Evolutionary conservation across 2,797 vertebrate species (phyloP).

Genomic region (Phoebastria nigripes): DNA sequence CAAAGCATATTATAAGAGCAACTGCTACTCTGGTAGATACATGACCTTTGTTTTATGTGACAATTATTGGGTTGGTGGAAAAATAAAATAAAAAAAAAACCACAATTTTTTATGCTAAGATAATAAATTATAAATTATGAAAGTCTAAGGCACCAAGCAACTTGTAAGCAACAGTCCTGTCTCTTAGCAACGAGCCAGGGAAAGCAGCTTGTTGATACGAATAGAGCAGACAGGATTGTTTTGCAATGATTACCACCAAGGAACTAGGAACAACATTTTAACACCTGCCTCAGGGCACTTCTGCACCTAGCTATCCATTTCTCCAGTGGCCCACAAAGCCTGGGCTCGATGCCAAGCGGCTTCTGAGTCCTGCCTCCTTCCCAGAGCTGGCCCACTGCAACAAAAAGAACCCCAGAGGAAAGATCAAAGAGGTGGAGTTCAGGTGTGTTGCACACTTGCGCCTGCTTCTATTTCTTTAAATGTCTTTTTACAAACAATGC

Average conservation of each 20-base stretch:
- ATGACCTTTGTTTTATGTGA: conserved; percentile 69
- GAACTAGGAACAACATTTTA: conserved; percentile 81
- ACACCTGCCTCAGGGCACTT: conserved; percentile 81
- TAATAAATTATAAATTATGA: conserved; percentile 84
- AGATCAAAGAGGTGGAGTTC: conserved; percentile 31
- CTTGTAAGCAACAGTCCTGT: conserved; percentile 84
- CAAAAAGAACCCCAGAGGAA: conserved; percentile 56
- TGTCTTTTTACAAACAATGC: neutral
- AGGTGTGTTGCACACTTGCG: neutral
- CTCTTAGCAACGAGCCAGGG: conserved; percentile 80
- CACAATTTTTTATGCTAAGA: conserved; percentile 74
- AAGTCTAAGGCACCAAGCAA: conserved; percentile 76
- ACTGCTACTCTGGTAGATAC: neutral
- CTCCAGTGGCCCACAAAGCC: conserved; percentile 78
- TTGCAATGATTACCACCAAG: conserved; percentile 78
- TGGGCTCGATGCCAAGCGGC: conserved; percentile 77
- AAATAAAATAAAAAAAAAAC: conserved; percentile 67
- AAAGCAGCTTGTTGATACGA: conserved; percentile 79
- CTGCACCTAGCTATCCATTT: conserved; percentile 74
- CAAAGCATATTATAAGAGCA: conserved; percentile 12
- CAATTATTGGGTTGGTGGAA: conserved; percentile 62
- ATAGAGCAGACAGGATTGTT: conserved; percentile 80
- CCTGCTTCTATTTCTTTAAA: neutral
- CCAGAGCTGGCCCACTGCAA: conserved; percentile 68
- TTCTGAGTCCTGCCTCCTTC: conserved; percentile 71